Base-by-base conservation (phyloP, 2,888 invertebrate genomes). In the Xestia rhomboidea region DNA sequence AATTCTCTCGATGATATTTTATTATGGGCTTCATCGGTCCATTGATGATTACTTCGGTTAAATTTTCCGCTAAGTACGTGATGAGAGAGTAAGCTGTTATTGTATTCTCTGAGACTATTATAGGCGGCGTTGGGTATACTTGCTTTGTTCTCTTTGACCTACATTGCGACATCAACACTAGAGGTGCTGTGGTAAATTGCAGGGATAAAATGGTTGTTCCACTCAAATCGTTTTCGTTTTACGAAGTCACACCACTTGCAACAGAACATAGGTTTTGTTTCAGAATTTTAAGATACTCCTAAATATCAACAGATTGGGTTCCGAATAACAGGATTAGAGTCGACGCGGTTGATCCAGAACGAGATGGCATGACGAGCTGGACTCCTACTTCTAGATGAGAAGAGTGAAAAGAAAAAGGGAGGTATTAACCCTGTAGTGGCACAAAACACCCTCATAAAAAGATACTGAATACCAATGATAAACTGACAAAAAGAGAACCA, bases 1-100 rank as follows among this genome's bases (percentile, higher is more conserved):
- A 85, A 87, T 81, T 80, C 84, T 80, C 72, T 77, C 74, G 27
- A 77, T 82, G 64, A 62, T 79, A 62, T 82, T 87, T 87, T 88
- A 88, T 88, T 88, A 83, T 64, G 27, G 79, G 76, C 66, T 77
- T 76, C 21, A 73, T 73, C 67, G 70, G 77, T 60, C 38, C 81
- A 83, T 76, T 83, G 78, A 83, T 81, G 63, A 57, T 75, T 44
- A 57, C 44, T 73, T 73, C 49, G 57, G 41, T 70, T 70, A 57
- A 21, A 80, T 70, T 81, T 85, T 54, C 86, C 67, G 74, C 54
- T 86, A 88, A 87, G 62, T 80, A 85, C 68, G 73, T 77, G 67
- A 27, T 71, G 38, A 57, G 68, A 69, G 68, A 63, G 71, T 78
- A 66, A 78, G 66, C 69, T 77, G 78, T 88, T 86, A 77, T 76